Evolutionary conservation across 2,888 invertebrate species (phyloP).

Genomic region (Apotomis capreana): DNA sequence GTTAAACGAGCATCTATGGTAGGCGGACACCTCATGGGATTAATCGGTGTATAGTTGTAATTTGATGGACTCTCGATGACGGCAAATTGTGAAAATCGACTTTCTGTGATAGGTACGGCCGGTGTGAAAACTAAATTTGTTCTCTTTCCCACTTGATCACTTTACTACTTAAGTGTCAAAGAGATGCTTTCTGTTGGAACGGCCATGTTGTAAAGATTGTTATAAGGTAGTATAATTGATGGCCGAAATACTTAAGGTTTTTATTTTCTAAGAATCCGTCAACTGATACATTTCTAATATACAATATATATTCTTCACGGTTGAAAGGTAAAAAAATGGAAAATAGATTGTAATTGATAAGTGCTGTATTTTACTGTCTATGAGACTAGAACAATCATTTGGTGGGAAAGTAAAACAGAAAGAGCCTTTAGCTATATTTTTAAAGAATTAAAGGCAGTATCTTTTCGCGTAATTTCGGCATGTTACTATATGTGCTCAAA

Average conservation of each 20-base stretch:
- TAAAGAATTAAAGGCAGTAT: too few species aligned
- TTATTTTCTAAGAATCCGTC: background rate
- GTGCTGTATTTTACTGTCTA: too few species aligned
- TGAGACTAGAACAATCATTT: too few species aligned
- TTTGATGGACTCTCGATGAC: slow-evolving; percentile 1
- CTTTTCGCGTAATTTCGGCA: too few species aligned
- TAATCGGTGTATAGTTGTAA: slow-evolving; percentile 9
- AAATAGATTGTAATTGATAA: too few species aligned
- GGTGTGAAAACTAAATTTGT: background rate
- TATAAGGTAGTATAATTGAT: background rate
- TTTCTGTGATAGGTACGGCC: slow-evolving; percentile 5
- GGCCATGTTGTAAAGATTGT: background rate
- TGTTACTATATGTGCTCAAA: too few species aligned
- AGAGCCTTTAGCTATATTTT: too few species aligned
- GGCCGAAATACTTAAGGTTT: slow-evolving; percentile 1
- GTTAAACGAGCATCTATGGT: background rate
- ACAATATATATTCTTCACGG: background rate
- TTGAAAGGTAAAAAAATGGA: background rate
- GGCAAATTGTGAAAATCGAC: background rate
- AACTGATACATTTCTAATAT: background rate
- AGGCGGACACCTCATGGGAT: background rate
- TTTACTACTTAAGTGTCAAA: slow-evolving; percentile 6
- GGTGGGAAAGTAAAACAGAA: too few species aligned
- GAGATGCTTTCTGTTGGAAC: background rate
- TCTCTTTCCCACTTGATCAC: background rate